A percentile compares a stretch with the other conserved stretches of the same genome.
Conservation (phyloP, 1,140 invertebrate genomes). For the Ceratosolen fusciceps region DNA sequence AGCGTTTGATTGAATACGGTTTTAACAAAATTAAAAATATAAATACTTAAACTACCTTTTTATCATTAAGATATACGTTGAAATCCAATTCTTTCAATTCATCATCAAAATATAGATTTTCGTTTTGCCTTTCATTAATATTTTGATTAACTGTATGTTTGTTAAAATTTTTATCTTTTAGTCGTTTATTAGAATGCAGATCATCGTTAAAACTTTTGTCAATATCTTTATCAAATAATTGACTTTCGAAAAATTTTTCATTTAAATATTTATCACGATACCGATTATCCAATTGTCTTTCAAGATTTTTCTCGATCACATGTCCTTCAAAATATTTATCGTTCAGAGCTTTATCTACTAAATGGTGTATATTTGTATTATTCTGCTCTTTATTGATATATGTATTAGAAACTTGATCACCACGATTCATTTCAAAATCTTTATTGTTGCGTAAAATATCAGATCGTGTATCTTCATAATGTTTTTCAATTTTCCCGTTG, state of each 20-base stretch:
- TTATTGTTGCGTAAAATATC: background rate
- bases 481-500: background rate
- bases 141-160: background rate
- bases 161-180: slow-evolving; percentile 22
- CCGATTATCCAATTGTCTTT: background rate
- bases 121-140: background rate
- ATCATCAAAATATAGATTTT: background rate
- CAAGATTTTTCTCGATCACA: background rate
- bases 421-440: background rate
- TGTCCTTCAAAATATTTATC: background rate
- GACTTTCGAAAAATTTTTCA: slow-evolving; percentile 8
- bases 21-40: too few species aligned
- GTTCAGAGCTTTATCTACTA: background rate
- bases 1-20: too few species aligned
- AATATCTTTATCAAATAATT: background rate
- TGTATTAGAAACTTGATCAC: background rate
- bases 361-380: background rate
- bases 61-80: background rate
- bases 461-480: background rate
- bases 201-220: background rate
- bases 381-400: background rate
- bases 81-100: background rate
- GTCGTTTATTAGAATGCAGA: slow-evolving; percentile 13
- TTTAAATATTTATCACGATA: background rate
- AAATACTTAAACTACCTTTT: background rate